These are phyloP conservation scores for Physocephala rufipes DNA, from an alignment of 2,888 invertebrate species.

Conservation along the genomic window DNA sequence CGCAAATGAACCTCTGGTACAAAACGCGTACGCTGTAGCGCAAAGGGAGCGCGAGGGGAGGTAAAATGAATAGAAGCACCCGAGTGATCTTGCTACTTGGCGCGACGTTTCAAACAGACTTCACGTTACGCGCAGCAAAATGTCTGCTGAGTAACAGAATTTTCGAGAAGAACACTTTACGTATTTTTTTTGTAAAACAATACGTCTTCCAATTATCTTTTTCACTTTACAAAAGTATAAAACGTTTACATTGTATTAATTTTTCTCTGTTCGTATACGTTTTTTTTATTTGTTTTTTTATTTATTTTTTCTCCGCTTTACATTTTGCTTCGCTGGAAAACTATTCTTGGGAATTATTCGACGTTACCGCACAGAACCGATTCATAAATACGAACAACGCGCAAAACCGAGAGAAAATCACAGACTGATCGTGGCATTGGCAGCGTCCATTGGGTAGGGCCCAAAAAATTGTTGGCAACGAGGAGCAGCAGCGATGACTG, in stretches of 20 bases:
- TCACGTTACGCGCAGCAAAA: neutral
- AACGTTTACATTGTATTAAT: too few relatives aligned
- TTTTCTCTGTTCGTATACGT: too few relatives aligned
- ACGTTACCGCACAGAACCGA: constrained; percentile 15
- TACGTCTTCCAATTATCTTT: too few relatives aligned
- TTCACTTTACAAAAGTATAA: neutral
- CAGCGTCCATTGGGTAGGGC: constrained; percentile 34
- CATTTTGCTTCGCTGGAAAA: constrained; percentile 13
- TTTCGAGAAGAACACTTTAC: neutral
- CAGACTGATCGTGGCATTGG: constrained; percentile 53
- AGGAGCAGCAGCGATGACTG: neutral
- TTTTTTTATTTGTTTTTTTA: too few relatives aligned
- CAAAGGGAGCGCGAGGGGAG: too few relatives aligned
- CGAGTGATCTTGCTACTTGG: neutral
- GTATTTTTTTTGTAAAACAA: too few relatives aligned
- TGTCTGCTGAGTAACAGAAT: neutral
- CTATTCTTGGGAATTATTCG: neutral
- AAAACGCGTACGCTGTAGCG: too few relatives aligned
- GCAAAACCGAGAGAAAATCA: constrained; percentile 64
- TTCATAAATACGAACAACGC: constrained; percentile 52
- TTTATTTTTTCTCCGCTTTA: too few relatives aligned
- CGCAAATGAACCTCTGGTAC: too few relatives aligned
- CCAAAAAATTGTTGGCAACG: constrained; percentile 36
- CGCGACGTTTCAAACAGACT: neutral
- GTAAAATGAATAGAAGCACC: too few relatives aligned